These are phyloP conservation scores for Delichon dasypus DNA, from an alignment of 2,797 vertebrate genomes.

Conservation along the genomic window DNA sequence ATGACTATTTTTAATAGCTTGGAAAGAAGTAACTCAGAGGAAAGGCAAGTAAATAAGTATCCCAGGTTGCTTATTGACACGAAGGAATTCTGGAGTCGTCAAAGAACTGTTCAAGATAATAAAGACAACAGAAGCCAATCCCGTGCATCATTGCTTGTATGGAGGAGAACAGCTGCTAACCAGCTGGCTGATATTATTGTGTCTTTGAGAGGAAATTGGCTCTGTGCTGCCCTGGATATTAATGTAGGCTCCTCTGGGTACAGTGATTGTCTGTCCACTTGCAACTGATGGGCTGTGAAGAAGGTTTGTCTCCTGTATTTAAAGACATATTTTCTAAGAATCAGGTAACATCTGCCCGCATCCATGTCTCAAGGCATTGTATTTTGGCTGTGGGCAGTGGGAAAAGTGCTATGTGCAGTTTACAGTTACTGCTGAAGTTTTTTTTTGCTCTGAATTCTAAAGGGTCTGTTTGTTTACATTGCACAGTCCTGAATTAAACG, in stretches of 20 bases:
- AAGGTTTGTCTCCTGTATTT: not conserved
- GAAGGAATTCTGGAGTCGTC: not conserved
- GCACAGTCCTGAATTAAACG: not conserved
- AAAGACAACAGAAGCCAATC: not conserved
- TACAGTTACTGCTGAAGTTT: not conserved
- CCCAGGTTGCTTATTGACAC: not conserved
- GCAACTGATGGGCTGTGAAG: not conserved
- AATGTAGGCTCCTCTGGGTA: not conserved
- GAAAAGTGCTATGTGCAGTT: not conserved
- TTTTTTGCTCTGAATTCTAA: not conserved
- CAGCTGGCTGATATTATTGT: not conserved
- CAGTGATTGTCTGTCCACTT: not conserved
- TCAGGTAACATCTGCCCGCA: not conserved
- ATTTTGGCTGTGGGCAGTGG: not conserved
- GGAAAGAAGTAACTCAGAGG: not conserved
- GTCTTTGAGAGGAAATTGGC: not conserved
- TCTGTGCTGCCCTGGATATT: not conserved
- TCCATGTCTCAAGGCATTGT: not conserved
- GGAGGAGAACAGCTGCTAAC: not conserved
- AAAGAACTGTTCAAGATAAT: not conserved
- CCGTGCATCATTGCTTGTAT: rapidly evolving
- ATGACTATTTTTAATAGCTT: not conserved
- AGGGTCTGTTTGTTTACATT: not conserved
- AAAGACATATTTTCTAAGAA: not conserved
- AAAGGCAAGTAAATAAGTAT: not conserved